Evolutionary conservation across 2,113 vertebrate species (phyloP), one percentile per base, ranked within the genome.

Genomic region (Syrmaticus mikado): DNA sequence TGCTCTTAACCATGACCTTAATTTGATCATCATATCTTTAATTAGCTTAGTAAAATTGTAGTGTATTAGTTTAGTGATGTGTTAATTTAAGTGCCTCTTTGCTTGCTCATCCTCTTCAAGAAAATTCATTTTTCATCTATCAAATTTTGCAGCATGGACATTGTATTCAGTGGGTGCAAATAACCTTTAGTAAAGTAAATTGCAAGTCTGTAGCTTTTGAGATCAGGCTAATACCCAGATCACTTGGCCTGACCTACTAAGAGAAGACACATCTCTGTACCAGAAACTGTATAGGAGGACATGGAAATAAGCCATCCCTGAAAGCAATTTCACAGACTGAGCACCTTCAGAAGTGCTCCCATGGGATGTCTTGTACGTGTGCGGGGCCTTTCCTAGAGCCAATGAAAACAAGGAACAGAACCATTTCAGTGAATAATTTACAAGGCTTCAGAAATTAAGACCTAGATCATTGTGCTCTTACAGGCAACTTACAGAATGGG

Each of bases 61-160:
- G 70, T 82, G 17, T 86, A 89, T 94, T 84, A 92, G 50, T 46
- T 84, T 84, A 89, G 61, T 67, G 70, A 86, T 89, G 52, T 89
- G 66, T 32, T 94, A 75, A 89, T 89, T 65, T 90, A 94, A 93
- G 77, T 82, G 52, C 61, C 52, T 92, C 80, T 92, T 58, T 93
- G 87, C 89, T 93, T 94, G 66, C 48, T 94, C 62, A 89, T 89
- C 48, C 87, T 92, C 48, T 91, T 82, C 81, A 82, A 65, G 78
- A 82, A 91, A 93, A 91, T 57, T 85, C 6, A 84, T 95, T 96
- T 95, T 88, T 89, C 28, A 87, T 91, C 58, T 91, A 58, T 61
- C 43, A 60, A 72, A 87, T 68, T 79, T 82, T 82, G 52, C 66
- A 76, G 70, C 25, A 6, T 41, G 32, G 52, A 65, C 1, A 0